Base-by-base conservation (phyloP, 2,888 invertebrate genomes). In the Athalia rosae region DNA sequence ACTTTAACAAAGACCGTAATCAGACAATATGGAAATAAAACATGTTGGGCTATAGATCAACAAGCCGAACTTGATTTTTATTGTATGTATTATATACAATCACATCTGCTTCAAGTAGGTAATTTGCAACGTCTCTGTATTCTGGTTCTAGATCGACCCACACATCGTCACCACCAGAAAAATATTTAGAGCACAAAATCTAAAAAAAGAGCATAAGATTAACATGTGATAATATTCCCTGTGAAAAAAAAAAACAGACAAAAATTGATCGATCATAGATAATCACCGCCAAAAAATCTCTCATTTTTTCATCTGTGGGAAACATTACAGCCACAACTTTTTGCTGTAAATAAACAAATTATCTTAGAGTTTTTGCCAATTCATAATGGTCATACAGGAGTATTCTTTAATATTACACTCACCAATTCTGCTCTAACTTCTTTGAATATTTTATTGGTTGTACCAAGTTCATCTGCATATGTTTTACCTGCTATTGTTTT, bases 91-190 rank as follows among this genome's bases (percentile, higher is more conserved):
- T 88, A 77, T 83, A 84, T 13, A 76, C 74, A 63, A 80, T 80
- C 76, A 89, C 82, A 50, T 85, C 87, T 3, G 84, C 83, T 78
- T 86, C 86, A 8, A 86, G 43, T 59, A 89, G 81, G 81, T 85
- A 87, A 53, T 83, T 82, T 3, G 83, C 80, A 41, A 81, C 86
- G 3, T 78, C 58, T 3, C 81, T 41, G 45, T 56, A 43, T 7
- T 85, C 79, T 3, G 82, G 78, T 4, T 8, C 73, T 6, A 88
- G 76, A 43, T 85, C 73, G 4, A 89, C 77, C 61, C 88, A 89
- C 43, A 86, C 56, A 8, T 89, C 85, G 76, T 89, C 87, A n/a
- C 89, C 89, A 1, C 86, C 88, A 80, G 81, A 84, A 6, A 63
- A 56, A 63, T 84, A 83, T 8, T 85, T 84, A 9, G 48, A 5